Conservation (phyloP, 2,888 invertebrate genomes). For the Anoncus sp. region DNA sequence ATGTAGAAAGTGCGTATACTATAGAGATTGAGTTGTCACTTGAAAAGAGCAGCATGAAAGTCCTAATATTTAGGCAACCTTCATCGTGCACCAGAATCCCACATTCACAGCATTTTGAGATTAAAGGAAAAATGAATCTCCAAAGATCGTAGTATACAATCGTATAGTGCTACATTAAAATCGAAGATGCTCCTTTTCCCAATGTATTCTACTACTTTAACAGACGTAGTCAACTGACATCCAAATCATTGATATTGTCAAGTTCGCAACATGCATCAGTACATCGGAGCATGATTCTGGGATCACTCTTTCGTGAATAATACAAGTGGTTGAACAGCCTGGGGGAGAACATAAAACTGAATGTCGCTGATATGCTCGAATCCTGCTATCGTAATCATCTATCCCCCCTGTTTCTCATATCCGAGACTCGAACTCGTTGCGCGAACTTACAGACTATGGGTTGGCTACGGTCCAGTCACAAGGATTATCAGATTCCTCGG, state of each 20-base stretch:
- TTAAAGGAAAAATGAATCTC: neutral
- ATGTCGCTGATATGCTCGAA: slow-evolving; percentile 45
- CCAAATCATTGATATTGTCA: slow-evolving; percentile 34
- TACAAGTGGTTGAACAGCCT: slow-evolving; percentile 35
- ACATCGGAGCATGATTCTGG: slow-evolving; percentile 24
- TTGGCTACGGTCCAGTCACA: slow-evolving; percentile 75
- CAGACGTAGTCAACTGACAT: slow-evolving; percentile 21
- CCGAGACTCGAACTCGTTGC: slow-evolving; percentile 33
- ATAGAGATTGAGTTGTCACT: neutral
- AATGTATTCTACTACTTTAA: neutral
- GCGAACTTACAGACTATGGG: slow-evolving; percentile 71
- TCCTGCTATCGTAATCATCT: slow-evolving; percentile 3
- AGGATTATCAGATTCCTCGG: slow-evolving; percentile 74
- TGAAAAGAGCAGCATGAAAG: neutral
- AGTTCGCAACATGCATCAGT: slow-evolving; percentile 12
- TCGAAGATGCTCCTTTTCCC: neutral
- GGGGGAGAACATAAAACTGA: slow-evolving; percentile 35
- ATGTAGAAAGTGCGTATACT: neutral
- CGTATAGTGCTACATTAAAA: neutral
- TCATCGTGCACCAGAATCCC: neutral
- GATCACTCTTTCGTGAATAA: slow-evolving; percentile 34
- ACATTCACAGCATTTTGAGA: neutral
- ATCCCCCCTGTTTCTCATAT: slow-evolving; percentile 36
- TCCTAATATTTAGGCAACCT: neutral
- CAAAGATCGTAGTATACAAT: neutral